phyloP scores from a whole-genome alignment of 1,140 invertebrate genomes.

The Fragariocoptes setiger region DNA sequence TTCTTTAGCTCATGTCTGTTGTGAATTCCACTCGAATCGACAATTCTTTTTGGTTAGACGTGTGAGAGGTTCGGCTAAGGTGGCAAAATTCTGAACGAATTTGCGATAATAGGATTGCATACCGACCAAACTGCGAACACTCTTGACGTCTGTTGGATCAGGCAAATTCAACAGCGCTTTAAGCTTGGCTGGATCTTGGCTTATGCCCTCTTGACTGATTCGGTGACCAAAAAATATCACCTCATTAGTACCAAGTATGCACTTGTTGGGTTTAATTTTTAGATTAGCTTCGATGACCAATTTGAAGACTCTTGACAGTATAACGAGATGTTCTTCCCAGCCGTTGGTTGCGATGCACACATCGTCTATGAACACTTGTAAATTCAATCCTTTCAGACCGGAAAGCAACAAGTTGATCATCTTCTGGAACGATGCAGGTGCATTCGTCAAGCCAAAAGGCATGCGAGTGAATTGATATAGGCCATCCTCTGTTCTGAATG shows the following conservation, averaged over 20 bases:
- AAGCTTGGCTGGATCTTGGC: slow-evolving; percentile 9
- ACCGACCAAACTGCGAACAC: slow-evolving; percentile 14
- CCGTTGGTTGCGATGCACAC: neutral
- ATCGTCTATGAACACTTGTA: neutral
- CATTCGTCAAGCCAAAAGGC: slow-evolving; percentile 8
- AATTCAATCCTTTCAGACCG: neutral
- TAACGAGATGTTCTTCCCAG: neutral
- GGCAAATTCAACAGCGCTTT: slow-evolving; percentile 5
- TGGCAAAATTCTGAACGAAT: slow-evolving; percentile 13
- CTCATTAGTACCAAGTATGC: slow-evolving; percentile 4
- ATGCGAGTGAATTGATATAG: slow-evolving; percentile 9
- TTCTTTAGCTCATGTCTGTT: slow-evolving; percentile 13
- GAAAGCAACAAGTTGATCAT: slow-evolving; percentile 11
- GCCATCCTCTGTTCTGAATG: slow-evolving; percentile 14
- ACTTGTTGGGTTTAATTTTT: slow-evolving; percentile 9
- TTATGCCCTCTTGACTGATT: slow-evolving; percentile 7
- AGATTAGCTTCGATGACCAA: slow-evolving; percentile 1
- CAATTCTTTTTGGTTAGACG: slow-evolving; percentile 16
- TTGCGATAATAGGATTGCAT: slow-evolving; percentile 14
- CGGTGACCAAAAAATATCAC: slow-evolving; percentile 9
- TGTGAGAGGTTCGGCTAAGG: slow-evolving; percentile 15
- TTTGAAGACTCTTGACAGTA: neutral
- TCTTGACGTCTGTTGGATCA: slow-evolving; percentile 7
- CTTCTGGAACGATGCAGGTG: slow-evolving; percentile 14
- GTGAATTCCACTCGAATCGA: slow-evolving; percentile 14